These are phyloP conservation scores for Girardinichthys multiradiatus DNA, from an alignment of 2,113 vertebrate genomes.

Conservation along the genomic window DNA sequence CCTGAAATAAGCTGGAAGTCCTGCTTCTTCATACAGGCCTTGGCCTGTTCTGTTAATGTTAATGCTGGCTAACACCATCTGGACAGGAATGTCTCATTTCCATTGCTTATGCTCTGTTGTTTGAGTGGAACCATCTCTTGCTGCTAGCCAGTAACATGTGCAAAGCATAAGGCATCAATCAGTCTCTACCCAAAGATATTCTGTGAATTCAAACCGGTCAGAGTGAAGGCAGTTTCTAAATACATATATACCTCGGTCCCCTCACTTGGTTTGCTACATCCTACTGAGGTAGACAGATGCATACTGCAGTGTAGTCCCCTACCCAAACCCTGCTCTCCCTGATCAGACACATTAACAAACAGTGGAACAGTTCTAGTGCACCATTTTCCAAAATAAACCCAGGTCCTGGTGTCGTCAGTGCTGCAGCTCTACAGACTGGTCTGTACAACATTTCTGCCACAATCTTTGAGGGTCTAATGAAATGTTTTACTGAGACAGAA, in stretches of 20 bases:
- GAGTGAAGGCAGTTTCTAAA: constrained; percentile 70
- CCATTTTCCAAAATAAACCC: constrained; percentile 27
- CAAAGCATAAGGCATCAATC: constrained; percentile 18
- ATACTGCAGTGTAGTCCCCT: constrained; percentile 21
- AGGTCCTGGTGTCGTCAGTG: no score
- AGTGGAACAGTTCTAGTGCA: constrained; percentile 63
- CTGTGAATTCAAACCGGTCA: constrained; percentile 40
- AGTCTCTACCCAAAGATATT: no score
- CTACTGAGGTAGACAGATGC: constrained; percentile 71
- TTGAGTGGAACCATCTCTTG: constrained; percentile 36
- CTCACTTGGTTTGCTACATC: constrained; percentile 51
- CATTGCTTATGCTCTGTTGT: no score
- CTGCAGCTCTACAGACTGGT: no score
- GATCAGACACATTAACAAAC: constrained; percentile 63
- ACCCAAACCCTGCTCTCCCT: constrained; percentile 62
- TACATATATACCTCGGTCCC: constrained; percentile 50
- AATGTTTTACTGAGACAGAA: not conserved
- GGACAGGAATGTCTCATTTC: no score
- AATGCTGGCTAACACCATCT: no score
- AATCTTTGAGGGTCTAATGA: no score
- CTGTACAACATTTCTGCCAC: no score
- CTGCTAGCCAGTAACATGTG: constrained; percentile 29
- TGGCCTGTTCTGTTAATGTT: no score
- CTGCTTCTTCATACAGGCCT: no score
- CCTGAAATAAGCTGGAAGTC: no score